Conservation (phyloP, 92 coral and sea anemone genomes). For the Pocillopora meandrina region DNA sequence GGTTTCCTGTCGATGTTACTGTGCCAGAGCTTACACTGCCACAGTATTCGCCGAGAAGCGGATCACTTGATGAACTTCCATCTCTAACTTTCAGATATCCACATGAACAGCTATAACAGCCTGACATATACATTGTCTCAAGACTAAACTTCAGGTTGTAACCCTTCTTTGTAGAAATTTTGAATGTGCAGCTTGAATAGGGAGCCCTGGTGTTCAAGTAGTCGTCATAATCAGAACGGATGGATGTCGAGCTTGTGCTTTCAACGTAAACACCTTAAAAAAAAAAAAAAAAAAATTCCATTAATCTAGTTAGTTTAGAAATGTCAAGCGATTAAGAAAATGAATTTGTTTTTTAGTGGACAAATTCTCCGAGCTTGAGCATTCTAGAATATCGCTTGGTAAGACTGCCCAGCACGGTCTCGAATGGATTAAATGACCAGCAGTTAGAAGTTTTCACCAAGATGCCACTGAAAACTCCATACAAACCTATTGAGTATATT, state of each 20-base stretch:
- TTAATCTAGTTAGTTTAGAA: no score
- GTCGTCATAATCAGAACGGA: not conserved
- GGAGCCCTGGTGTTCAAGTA: not conserved
- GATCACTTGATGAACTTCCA: not conserved
- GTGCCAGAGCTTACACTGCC: not conserved
- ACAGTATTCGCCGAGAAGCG: slow-evolving; percentile 7
- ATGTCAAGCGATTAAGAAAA: not conserved
- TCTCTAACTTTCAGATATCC: slow-evolving; percentile 10
- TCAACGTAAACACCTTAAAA: not conserved
- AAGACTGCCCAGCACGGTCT: no score
- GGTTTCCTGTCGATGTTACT: slow-evolving; percentile 3
- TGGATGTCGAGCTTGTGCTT: not conserved
- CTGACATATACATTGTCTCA: not conserved
- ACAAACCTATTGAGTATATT: no score
- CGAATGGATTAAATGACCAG: no score
- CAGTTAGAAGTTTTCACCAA: no score
- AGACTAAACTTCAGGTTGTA: not conserved
- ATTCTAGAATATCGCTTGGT: no score
- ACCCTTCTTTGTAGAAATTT: not conserved
- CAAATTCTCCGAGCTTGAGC: not conserved
- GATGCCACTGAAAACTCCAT: no score
- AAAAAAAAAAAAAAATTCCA: no score
- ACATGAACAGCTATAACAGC: slow-evolving; percentile 11
- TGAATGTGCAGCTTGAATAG: not conserved
- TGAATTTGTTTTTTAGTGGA: not conserved